A percentile compares a stretch with the other conserved stretches of the same genome.
Conservation (phyloP, 1,140 invertebrate genomes). For the Ostrea denselamellosa region DNA sequence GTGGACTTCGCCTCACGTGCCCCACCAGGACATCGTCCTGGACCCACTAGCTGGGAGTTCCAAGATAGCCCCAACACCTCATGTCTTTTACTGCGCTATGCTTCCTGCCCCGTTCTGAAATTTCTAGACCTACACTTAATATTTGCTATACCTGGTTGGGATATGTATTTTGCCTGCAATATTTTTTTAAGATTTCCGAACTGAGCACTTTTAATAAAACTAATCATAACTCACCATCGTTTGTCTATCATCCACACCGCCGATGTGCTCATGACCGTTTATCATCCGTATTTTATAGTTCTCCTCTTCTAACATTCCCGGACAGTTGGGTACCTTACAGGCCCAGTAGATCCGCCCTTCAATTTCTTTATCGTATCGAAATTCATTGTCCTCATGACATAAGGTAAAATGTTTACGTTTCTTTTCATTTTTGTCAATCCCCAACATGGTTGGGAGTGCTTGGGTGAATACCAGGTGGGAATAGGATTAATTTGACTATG, state of each 20-base stretch:
- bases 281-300: background rate
- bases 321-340: background rate
- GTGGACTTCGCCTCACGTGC: too few relatives aligned
- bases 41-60: too few relatives aligned
- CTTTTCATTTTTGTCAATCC: conserved; percentile 20
- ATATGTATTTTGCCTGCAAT: too few relatives aligned
- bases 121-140: too few relatives aligned
- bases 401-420: conserved; percentile 23
- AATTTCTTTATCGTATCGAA: background rate
- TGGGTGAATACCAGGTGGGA: background rate
- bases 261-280: background rate
- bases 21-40: too few relatives aligned
- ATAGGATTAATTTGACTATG: background rate
- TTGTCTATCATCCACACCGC: background rate
- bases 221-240: background rate
- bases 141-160: too few relatives aligned
- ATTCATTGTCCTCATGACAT: background rate
- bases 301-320: background rate
- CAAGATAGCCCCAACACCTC: too few relatives aligned
- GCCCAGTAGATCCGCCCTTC: background rate
- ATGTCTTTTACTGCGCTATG: too few relatives aligned
- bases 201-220: too few relatives aligned
- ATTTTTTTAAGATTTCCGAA: too few relatives aligned
- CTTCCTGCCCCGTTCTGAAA: too few relatives aligned
- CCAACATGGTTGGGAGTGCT: background rate